phyloP scores from a whole-genome alignment of 2,888 invertebrate genomes.

The Psylliodes chrysocephalus region DNA sequence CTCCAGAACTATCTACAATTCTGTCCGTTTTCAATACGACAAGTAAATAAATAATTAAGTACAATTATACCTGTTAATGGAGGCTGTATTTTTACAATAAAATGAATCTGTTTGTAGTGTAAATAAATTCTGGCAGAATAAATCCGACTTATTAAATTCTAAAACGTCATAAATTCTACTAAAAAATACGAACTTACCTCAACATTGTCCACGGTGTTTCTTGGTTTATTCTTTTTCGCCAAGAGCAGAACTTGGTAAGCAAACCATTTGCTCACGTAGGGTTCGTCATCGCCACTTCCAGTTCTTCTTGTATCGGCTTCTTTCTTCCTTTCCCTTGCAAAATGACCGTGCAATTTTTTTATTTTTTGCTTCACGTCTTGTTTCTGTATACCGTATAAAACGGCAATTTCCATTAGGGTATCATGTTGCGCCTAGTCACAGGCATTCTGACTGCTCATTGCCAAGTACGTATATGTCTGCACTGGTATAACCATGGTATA shows the following conservation, averaged over 20 bases:
- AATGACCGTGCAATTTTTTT: slow-evolving; percentile 1
- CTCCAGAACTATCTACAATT: slow-evolving; percentile 5
- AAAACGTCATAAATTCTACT: no score
- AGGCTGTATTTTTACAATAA: no score
- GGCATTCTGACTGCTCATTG: no score
- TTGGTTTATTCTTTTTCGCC: slow-evolving; percentile 5
- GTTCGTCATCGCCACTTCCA: slow-evolving; percentile 10
- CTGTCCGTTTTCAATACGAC: no score
- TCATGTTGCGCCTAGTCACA: no score
- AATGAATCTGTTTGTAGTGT: no score
- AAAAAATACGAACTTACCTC: slow-evolving; percentile 21
- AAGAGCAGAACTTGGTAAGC: slow-evolving; percentile 1
- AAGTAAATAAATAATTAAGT: slow-evolving; percentile 16
- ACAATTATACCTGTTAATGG: slow-evolving; percentile 23
- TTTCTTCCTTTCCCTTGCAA: not conserved
- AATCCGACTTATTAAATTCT: no score
- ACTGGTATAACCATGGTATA: no score
- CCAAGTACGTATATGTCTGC: no score
- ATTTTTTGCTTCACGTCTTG: not conserved
- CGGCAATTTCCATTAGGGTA: not conserved
- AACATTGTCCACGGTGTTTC: slow-evolving; percentile 3
- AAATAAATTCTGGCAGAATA: no score
- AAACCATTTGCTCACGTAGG: no score
- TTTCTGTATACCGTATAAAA: not conserved
- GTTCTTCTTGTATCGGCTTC: slow-evolving; percentile 7